Evolutionary conservation across 1,140 invertebrate genomes (phyloP).

Genomic region (Drosophila tropicalis): DNA sequence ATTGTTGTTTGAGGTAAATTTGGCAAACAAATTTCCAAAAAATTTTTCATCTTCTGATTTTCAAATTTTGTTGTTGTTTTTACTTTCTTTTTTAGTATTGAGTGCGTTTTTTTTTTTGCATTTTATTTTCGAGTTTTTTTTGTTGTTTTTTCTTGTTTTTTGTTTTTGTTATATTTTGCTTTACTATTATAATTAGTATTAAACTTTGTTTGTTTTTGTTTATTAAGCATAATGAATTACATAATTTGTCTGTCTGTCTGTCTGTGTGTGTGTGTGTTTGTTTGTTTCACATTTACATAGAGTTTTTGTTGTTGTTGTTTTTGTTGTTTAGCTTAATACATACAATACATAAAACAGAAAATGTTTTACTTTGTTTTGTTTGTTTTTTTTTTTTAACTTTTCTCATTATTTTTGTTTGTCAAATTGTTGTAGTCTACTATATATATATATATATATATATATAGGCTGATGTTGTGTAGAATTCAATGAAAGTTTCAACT

Average conservation of each 20-base stretch:
- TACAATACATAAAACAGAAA: constrained; percentile 58
- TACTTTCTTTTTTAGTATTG: constrained; percentile 38
- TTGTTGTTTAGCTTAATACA: constrained; percentile 44
- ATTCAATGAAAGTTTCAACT: constrained; percentile 4
- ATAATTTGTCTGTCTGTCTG: constrained; percentile 45
- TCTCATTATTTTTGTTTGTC: constrained; percentile 23
- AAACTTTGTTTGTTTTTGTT: constrained; percentile 47
- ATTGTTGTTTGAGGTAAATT: constrained; percentile 73
- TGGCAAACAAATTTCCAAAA: constrained; percentile 72
- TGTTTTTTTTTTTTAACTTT: no score
- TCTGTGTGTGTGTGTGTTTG: constrained; percentile 15
- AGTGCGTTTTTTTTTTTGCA: constrained; percentile 42
- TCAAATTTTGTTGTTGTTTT: constrained; percentile 26
- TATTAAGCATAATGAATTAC: constrained; percentile 47
- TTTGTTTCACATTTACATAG: constrained; percentile 56
- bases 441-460: constrained; percentile 3
- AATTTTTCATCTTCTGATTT: constrained; percentile 29
- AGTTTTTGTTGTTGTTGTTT: constrained; percentile 24
- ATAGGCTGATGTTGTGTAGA: constrained; percentile 9
- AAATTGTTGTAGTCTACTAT: constrained; percentile 24
- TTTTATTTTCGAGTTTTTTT: constrained; percentile 46
- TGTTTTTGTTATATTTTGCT: constrained; percentile 40
- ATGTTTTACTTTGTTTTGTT: constrained; percentile 42
- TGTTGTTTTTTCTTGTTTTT: constrained; percentile 33
- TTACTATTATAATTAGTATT: constrained; percentile 17